phyloP scores from a whole-genome alignment of 2,797 vertebrate genomes.

The Pteronotus mesoamericanus region DNA sequence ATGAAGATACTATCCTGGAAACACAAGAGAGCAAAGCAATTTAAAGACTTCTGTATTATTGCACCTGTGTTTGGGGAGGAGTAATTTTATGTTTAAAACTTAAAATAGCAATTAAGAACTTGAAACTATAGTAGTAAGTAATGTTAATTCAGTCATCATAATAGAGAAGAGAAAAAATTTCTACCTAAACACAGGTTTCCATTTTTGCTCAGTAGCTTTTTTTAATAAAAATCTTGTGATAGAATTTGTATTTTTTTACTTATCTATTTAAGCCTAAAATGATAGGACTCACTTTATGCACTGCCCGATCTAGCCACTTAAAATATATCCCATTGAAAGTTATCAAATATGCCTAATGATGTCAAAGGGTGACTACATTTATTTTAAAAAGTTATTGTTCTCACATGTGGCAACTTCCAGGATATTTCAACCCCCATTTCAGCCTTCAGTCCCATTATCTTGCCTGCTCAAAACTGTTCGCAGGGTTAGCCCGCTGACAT shows the following conservation, averaged over 20 bases:
- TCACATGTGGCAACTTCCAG: conserved; percentile 35
- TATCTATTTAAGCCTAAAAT: conserved; percentile 49
- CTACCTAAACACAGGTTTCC: not conserved
- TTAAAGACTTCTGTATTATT: not conserved
- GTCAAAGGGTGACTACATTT: conserved; percentile 68
- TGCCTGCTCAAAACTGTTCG: conserved; percentile 78
- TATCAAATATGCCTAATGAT: conserved; percentile 61
- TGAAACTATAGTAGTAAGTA: not conserved
- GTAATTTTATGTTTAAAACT: not conserved
- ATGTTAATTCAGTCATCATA: not conserved
- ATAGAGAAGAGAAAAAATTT: not conserved
- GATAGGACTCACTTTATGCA: conserved; percentile 39
- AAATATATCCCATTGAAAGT: conserved; percentile 68
- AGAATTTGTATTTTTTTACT: not conserved
- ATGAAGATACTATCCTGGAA: not conserved
- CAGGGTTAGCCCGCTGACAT: conserved; percentile 82
- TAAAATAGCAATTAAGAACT: conserved; percentile 5
- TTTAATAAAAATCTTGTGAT: conserved; percentile 1
- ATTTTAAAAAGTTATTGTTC: conserved; percentile 8
- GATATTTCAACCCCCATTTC: conserved; percentile 75
- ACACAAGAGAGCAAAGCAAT: not conserved
- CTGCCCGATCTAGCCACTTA: conserved; percentile 42
- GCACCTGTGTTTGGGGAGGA: not conserved
- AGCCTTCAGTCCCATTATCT: conserved; percentile 82
- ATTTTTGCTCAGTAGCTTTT: not conserved